Base-by-base conservation (phyloP, 2,113 vertebrate species). In the Motacilla tschutschensis region DNA sequence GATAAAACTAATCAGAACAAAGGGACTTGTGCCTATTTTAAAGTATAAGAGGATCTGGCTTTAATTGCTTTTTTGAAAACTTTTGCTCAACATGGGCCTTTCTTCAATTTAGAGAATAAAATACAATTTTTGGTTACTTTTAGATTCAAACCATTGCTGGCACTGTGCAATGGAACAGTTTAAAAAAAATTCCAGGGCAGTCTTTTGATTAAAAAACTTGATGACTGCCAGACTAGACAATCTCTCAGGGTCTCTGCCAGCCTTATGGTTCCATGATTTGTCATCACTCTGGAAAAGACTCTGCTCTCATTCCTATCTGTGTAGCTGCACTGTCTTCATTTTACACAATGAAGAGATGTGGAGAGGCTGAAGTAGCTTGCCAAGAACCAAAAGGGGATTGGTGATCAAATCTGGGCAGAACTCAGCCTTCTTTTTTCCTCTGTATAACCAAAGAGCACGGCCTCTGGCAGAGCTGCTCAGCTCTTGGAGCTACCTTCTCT, bases 171-270 rank as follows among this genome's bases (percentile, higher is more conserved):
- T 64, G 86, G 77, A 93, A 87, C 22, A 79, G 26, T 43, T 10
- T 1, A 0, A 15, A 57, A 71, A 51, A 64, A 65, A 57, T 13
- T 73, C 76, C 57, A 77, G 48, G 67, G 19, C 35, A 67, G 46
- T 63, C 25, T 4, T 93, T 77, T 66, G 76, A 85, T 87, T 80
- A n/a, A 63, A 92, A 87, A 73, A 69, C 26, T 1, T 85, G 55
- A 88, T 92, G 67, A 82, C 66, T 90, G 79, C 84, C 89, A 93
- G 87, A 90, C 51, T 28, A 93, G 91, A 78, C 74, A 84, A 90
- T 77, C 72, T 82, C 82, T 82, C 1, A 2, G 55, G 55, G 55
- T 66, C 35, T 90, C 84, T 85, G 89, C 87, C 92, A 91, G 82
- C 72, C 72, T 82, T 76, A 79, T 47, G 51, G 64, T 40, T 85